Conservation (phyloP, 2,888 invertebrate species). For the Drosophila pegasa region DNA sequence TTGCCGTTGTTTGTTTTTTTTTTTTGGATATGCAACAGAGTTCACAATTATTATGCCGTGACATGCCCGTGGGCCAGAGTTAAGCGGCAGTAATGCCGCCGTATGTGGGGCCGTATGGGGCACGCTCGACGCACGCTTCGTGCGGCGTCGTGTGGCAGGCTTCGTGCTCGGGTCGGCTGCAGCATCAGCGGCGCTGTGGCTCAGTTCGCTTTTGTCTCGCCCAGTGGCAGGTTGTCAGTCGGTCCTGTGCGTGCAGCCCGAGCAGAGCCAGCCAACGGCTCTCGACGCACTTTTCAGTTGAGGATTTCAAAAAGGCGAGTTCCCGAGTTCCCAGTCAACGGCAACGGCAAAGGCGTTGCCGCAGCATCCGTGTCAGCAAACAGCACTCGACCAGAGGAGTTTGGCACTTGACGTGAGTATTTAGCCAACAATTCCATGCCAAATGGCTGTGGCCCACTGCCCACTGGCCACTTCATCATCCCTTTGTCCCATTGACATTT, state of each 20-base stretch:
- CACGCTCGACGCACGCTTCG: not conserved
- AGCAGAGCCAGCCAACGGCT: constrained; percentile 14
- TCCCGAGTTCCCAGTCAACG: constrained; percentile 1
- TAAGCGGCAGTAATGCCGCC: constrained; percentile 5
- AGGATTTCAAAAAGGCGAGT: constrained; percentile 51
- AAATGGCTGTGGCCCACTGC: not conserved
- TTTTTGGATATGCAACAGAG: not conserved
- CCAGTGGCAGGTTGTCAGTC: constrained; percentile 65
- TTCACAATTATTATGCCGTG: constrained; percentile 10
- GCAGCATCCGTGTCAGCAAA: not conserved
- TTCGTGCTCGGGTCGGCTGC: constrained; percentile 20
- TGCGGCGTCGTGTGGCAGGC: constrained; percentile 14
- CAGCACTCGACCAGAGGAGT: not conserved
- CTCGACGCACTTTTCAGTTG: constrained; percentile 44
- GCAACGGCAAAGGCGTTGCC: constrained; percentile 18
- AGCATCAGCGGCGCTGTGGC: constrained; percentile 45
- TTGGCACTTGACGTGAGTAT: constrained; percentile 32
- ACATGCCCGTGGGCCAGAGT: constrained; percentile 8
- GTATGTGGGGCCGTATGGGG: not conserved
- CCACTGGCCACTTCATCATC: not conserved
- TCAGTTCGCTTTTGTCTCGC: constrained; percentile 68
- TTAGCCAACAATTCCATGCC: constrained; percentile 8
- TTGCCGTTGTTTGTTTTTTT: not conserved
- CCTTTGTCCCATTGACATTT: not conserved
- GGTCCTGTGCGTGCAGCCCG: constrained; percentile 7